Evolutionary conservation across 2,888 invertebrate genomes (phyloP).

Genomic region (Strigamia transsilvanica): DNA sequence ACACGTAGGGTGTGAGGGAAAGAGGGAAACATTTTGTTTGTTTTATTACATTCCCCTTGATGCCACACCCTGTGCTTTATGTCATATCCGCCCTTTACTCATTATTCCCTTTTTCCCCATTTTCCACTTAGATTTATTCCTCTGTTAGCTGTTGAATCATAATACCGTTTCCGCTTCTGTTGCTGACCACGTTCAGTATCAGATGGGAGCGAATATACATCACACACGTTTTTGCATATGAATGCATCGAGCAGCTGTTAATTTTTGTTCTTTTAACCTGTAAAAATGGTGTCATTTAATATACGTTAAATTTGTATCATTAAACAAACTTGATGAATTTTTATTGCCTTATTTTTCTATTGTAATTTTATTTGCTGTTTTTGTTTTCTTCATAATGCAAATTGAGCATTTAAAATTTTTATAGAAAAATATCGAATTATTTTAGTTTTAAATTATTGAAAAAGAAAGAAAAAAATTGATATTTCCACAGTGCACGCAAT

Average conservation of each 20-base stretch:
- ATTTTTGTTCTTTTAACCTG: slow-evolving; percentile 7
- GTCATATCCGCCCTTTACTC: slow-evolving; percentile 36
- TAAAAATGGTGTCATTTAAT: slow-evolving; percentile 37
- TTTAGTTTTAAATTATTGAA: not conserved
- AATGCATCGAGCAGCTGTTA: slow-evolving; percentile 35
- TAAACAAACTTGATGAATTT: not conserved
- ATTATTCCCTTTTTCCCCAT: not conserved
- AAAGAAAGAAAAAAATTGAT: not conserved
- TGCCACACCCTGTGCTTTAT: slow-evolving; percentile 29
- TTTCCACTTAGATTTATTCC: slow-evolving; percentile 25
- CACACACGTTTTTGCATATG: slow-evolving; percentile 23
- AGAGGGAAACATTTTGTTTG: slow-evolving; percentile 42
- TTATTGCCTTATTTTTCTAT: not conserved
- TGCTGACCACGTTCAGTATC: slow-evolving; percentile 15
- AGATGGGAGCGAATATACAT: slow-evolving; percentile 27
- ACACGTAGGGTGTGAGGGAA: slow-evolving; percentile 31
- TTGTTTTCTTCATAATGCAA: not conserved
- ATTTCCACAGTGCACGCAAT: not conserved
- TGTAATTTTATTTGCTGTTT: not conserved
- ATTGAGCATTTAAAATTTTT: not conserved
- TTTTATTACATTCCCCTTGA: slow-evolving; percentile 38
- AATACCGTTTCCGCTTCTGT: slow-evolving; percentile 26
- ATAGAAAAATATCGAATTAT: too few species aligned
- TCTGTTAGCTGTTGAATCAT: slow-evolving; percentile 15
- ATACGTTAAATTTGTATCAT: not conserved